Percentiles rank a stretch among this genome's conserved stretches.
phyloP scores from a whole-genome alignment of 2,888 invertebrate species.

The Amblyjoppa fuscipennis region DNA sequence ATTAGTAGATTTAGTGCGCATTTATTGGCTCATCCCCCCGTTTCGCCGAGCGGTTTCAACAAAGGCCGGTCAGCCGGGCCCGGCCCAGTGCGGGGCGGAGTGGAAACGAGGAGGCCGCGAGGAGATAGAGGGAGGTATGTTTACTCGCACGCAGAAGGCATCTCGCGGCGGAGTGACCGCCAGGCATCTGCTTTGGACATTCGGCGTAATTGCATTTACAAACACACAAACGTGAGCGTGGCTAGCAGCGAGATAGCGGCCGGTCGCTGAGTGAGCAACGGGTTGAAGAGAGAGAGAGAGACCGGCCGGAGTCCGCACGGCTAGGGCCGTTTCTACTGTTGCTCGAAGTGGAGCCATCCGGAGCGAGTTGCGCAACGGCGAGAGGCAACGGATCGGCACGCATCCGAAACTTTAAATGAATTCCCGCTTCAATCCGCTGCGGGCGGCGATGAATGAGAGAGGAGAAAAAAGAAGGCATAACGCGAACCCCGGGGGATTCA shows the following conservation, averaged over 20 bases:
- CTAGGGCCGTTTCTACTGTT: conserved; percentile 52
- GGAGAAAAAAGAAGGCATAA: background rate
- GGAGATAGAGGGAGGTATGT: conserved; percentile 25
- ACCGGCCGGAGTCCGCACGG: conserved; percentile 10
- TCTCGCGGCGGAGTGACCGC: conserved; percentile 76
- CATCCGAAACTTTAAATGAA: conserved; percentile 48
- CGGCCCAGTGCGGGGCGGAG: background rate
- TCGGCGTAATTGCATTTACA: conserved; percentile 82
- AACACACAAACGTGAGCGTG: conserved; percentile 72
- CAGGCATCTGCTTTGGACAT: conserved; percentile 82
- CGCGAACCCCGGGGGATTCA: background rate
- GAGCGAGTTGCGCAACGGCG: background rate
- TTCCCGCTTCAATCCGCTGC: conserved; percentile 2
- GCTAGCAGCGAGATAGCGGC: conserved; percentile 31
- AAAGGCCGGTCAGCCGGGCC: conserved; percentile 75
- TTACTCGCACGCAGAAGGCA: conserved; percentile 72
- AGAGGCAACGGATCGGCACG: conserved; percentile 12
- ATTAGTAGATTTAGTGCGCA: conserved; percentile 78
- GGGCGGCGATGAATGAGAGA: background rate
- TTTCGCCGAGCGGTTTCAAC: conserved; percentile 65
- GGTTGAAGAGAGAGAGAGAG: background rate
- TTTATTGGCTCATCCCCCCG: conserved; percentile 76
- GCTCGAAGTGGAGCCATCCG: background rate
- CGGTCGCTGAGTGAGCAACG: conserved; percentile 10
- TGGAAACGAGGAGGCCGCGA: conserved; percentile 5